Percentiles rank a stretch among this genome's conserved stretches.
These are phyloP conservation scores for Callyntrura guangdongensis DNA, from an alignment of 2,888 invertebrate genomes.

Conservation along the genomic window DNA sequence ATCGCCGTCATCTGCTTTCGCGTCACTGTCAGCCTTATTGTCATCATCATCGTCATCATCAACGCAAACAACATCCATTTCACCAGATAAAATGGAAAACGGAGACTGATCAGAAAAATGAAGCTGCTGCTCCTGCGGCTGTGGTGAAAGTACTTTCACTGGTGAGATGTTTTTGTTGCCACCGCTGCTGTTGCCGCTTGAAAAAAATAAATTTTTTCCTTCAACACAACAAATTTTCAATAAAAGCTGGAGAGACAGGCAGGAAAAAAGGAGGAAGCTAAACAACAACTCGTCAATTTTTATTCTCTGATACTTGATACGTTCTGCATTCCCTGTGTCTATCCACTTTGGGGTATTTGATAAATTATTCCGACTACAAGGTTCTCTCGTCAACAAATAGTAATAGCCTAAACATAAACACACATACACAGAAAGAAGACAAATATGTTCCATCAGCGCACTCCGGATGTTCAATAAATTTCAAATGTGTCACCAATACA, in stretches of 20 bases:
- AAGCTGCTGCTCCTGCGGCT: background rate
- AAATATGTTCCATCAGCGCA: slow-evolving; percentile 29
- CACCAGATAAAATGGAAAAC: background rate
- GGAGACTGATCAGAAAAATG: background rate
- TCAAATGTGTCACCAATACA: slow-evolving; percentile 46
- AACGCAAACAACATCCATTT: background rate
- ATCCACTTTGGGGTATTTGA: background rate
- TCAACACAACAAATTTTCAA: slow-evolving; percentile 38
- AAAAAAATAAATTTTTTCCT: slow-evolving; percentile 6
- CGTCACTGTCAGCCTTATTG: too few species aligned
- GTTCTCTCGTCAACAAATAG: too few species aligned
- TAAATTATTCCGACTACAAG: too few species aligned
- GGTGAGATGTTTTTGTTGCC: background rate
- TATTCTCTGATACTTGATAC: too few species aligned
- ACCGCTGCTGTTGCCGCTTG: background rate
- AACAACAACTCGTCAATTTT: background rate
- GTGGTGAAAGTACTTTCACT: background rate
- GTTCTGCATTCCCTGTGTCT: background rate
- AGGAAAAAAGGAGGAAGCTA: background rate
- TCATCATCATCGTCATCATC: background rate
- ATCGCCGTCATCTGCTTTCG: background rate
- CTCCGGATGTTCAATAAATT: slow-evolving; percentile 62
- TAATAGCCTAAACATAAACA: background rate
- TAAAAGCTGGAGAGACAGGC: background rate
- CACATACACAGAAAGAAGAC: slow-evolving; percentile 5